Base-by-base conservation (phyloP, 2,888 invertebrate genomes). In the Melanargia galathea region DNA sequence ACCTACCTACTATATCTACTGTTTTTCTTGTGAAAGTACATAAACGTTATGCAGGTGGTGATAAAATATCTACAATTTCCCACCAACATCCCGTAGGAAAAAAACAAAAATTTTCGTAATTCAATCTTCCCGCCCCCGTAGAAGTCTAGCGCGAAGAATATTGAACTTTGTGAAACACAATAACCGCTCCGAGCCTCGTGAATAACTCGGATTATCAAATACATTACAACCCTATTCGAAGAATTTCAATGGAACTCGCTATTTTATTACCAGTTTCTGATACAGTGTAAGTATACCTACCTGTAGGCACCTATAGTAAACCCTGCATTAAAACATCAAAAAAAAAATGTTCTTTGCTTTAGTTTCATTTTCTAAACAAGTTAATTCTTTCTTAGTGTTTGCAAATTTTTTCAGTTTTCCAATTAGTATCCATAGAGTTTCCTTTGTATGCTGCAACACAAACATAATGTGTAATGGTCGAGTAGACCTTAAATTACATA, bases 151-250 rank as follows among this genome's bases (percentile, higher is more conserved):
- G 26, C 35, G 60, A 51, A 58, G 51, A 64, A 64, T 54, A 54
- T 65, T 30, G 8, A 57, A 62, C 59, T 59, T 46, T 22, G 49
- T 24, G 54, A 61, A 65, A 62, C 49, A 63, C 62, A 68, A 68
- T 65, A 58, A 52, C 43, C 46, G 43, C n/a, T 33, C 33, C 35
- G 33, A 24, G 54, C 24, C 11, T 54, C 11, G 54, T n/a, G 46
- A 45, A 33, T 35, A 54, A 54, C 46, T 54, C n/a, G 51, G 51
- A 46, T 61, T 61, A 46, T 35, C 24, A 43, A 60, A 60, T 59
- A 49, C 45, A 18, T 51, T 51, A 60, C 33, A 30, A 46, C 35
- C 43, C 46, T 33, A 52, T 13, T 33, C 33, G 16, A 13, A 35
- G 40, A 46, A 54, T 60, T 40, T 40, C 26, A 26, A 18, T 30